These are phyloP conservation scores for Aphidius colemani DNA, from an alignment of 2,888 invertebrate species.

Conservation along the genomic window DNA sequence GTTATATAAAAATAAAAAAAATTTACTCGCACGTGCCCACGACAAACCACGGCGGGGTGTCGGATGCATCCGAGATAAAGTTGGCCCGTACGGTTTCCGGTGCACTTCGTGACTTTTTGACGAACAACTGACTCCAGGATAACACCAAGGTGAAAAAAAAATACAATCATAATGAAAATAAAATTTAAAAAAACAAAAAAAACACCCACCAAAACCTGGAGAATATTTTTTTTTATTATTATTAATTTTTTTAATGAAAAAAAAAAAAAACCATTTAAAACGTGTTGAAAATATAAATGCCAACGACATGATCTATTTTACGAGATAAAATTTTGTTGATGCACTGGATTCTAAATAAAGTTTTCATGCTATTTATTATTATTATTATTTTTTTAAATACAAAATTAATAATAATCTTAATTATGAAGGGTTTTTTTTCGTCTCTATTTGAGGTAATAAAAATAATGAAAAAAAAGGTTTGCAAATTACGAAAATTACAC, in stretches of 20 bases:
- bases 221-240: constrained; percentile 3
- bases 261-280: constrained; percentile 48
- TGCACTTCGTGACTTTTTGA: constrained; percentile 39
- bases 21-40: constrained; percentile 34
- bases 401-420: background rate
- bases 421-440: constrained; percentile 4
- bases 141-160: constrained; percentile 6
- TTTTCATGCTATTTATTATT: background rate
- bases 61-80: constrained; percentile 49
- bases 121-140: constrained; percentile 27
- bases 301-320: no score
- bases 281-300: constrained; percentile 55
- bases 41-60: constrained; percentile 41
- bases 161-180: constrained; percentile 8
- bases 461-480: constrained; percentile 4
- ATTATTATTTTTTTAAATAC: background rate
- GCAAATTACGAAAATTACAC: constrained; percentile 12
- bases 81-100: constrained; percentile 45
- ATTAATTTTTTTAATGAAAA: constrained; percentile 23
- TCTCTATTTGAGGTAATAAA: background rate
- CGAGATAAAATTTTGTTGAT: no score
- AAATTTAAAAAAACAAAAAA: constrained; percentile 2
- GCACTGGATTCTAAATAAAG: no score
- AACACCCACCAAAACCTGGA: background rate
- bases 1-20: constrained; percentile 3